Evolutionary conservation across 2,113 vertebrate species (phyloP).

Genomic region (Pelodiscus sinensis): DNA sequence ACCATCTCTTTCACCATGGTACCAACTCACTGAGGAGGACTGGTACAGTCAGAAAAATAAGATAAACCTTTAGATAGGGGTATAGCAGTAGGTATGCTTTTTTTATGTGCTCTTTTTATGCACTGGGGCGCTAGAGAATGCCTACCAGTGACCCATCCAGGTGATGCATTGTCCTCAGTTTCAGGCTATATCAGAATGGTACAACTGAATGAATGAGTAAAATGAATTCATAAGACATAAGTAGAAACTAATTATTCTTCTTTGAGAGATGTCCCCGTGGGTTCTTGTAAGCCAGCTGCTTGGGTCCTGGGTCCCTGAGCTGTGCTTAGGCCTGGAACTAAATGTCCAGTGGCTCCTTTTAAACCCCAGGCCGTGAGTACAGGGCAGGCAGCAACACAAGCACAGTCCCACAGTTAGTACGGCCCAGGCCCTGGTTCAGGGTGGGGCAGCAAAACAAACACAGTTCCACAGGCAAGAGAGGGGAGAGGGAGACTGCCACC

Average conservation of each 20-base stretch:
- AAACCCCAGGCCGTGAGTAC: no score
- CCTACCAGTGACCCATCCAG: accelerated
- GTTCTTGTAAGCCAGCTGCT: no score
- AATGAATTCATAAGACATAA: not conserved
- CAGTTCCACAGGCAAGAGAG: no score
- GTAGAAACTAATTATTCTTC: not conserved
- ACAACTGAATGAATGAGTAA: slow-evolving; percentile 1
- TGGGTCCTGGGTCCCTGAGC: no score
- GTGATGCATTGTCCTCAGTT: not conserved
- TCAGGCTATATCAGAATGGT: not conserved
- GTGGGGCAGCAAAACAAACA: no score
- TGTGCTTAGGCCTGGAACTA: no score
- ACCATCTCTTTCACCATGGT: not conserved
- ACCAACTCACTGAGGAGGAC: not conserved
- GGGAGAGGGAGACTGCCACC: no score
- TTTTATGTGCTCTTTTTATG: slow-evolving; percentile 6
- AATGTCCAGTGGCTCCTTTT: no score
- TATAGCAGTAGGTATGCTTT: not conserved
- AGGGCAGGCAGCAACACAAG: no score
- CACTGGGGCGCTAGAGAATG: not conserved
- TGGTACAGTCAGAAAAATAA: not conserved
- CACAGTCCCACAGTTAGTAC: no score
- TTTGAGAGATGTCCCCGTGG: no score
- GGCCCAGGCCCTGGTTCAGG: no score
- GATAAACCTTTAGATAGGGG: not conserved